Base-by-base conservation (phyloP, 2,888 invertebrate species). In the Bombylius discolor region DNA sequence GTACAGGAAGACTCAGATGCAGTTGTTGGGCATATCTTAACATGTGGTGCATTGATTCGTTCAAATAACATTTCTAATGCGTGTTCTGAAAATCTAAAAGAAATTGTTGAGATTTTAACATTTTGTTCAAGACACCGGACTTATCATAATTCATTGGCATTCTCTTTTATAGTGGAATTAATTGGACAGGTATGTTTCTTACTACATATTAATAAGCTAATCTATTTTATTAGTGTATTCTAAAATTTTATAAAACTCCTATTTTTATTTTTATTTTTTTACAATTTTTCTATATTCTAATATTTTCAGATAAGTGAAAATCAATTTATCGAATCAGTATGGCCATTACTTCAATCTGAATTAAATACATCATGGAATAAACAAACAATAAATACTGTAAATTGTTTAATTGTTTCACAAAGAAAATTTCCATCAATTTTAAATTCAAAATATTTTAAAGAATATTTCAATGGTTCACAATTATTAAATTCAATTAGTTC, bases 1-100 rank as follows among this genome's bases (percentile, higher is more conserved):
- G 1, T 68, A 62, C 63, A 88, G 87, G 88, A 88, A 77, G 81
- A 82, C 65, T 85, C 83, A 45, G 86, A 88, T 74, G 79, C 85
- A 51, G 78, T 80, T 42, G 79, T 82, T 32, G 89, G 89, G 1
- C 81, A 83, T 66, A 81, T 89, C 59, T 73, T 89, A 63, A 77
- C 81, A 1, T 85, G 83, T 66, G 84, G 85, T 32, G 83, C 87
- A 5, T 66, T 87, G 42, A 78, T 88, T 58, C 78, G 83, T 52
- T 84, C 87, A 0, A 80, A 79, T 31, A 71, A 80, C 52, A 77
- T 85, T 63, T 61, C 72, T 4, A 75, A 75, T 61, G 75, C 76
- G 60, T 36, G 12, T 1, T 70, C 76, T 0, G 80, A 82, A 51
- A 77, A 81, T 34, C 72, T 79, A 58, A 68, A 68, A 51, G 70